A percentile compares a stretch with the other conserved stretches of the same genome.
Conservation (phyloP, 1,140 invertebrate species). For the Gonioctena quinquepunctata region DNA sequence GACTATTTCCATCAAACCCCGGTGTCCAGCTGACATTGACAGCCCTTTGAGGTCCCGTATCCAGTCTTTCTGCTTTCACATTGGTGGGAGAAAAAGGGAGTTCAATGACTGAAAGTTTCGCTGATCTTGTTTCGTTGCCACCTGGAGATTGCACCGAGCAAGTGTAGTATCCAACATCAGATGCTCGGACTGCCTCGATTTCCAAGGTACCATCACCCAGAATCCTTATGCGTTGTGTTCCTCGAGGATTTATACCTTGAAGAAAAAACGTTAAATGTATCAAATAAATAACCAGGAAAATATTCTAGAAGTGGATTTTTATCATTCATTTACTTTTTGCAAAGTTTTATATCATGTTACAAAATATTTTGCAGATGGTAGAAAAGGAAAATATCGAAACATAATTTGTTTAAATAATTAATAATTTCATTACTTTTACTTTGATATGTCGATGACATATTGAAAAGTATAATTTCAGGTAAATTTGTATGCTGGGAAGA, state of each 20-base stretch:
- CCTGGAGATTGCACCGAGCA: conserved; percentile 84
- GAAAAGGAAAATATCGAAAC: too few relatives aligned
- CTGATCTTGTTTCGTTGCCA: conserved; percentile 88
- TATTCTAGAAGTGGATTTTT: too few relatives aligned
- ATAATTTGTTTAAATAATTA: too few relatives aligned
- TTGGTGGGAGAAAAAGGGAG: conserved; percentile 90
- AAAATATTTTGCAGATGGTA: too few relatives aligned
- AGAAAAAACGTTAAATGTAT: not conserved
- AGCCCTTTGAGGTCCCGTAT: conserved; percentile 63
- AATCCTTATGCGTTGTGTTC: conserved; percentile 71
- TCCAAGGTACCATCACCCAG: conserved; percentile 77
- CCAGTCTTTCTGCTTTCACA: conserved; percentile 72
- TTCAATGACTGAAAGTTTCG: conserved; percentile 87
- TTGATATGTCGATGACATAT: too few relatives aligned
- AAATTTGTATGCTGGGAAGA: too few relatives aligned
- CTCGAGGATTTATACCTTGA: conserved; percentile 64
- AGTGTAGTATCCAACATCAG: conserved; percentile 81
- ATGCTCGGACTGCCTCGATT: conserved; percentile 78
- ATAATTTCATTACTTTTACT: too few relatives aligned
- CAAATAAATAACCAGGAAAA: too few relatives aligned
- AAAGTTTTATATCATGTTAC: too few relatives aligned
- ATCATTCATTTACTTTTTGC: too few relatives aligned
- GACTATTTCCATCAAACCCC: conserved; percentile 96
- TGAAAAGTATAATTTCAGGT: too few relatives aligned
- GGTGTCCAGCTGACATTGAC: conserved; percentile 94